Percentiles rank a stretch among this genome's conserved stretches.
phyloP scores from a whole-genome alignment of 2,113 vertebrate genomes.

The Oncorhynchus masou region DNA sequence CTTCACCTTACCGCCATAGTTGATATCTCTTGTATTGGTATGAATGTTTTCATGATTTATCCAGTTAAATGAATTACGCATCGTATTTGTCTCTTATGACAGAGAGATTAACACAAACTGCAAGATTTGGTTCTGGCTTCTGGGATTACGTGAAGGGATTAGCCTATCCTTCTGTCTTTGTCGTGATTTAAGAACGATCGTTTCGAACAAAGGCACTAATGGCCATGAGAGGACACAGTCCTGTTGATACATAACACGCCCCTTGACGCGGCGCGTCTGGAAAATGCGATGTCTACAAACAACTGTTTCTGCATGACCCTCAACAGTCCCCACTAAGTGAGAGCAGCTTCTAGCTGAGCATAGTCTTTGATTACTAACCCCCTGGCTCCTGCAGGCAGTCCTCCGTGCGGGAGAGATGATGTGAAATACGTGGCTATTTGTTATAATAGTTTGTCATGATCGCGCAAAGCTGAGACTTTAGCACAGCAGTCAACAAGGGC shows the following conservation, averaged over 20 bases:
- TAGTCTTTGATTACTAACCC: background rate
- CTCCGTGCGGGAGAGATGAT: background rate
- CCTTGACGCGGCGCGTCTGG: conserved; percentile 13
- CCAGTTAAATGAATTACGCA: no score
- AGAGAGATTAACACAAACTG: no score
- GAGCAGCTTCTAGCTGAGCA: conserved; percentile 17
- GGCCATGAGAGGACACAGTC: background rate
- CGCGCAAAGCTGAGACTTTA: background rate
- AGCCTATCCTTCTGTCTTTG: no score
- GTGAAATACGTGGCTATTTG: background rate
- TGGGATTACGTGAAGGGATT: no score
- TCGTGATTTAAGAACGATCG: background rate
- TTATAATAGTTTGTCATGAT: background rate
- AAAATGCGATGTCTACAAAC: conserved; percentile 23
- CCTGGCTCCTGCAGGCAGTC: background rate
- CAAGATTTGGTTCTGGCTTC: no score
- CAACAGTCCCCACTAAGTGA: conserved; percentile 27
- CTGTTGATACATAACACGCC: conserved; percentile 14
- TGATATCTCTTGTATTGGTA: background rate
- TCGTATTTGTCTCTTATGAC: no score
- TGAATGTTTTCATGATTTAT: no score
- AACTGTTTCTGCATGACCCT: background rate
- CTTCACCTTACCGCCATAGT: background rate
- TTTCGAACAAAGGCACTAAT: background rate
- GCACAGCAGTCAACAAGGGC: conserved; percentile 10